Percentiles rank a stretch among this genome's conserved stretches.
These are phyloP conservation scores for Theonella swinhoei DNA, from an alignment of 37 sponge, comb jelly and placozoan species.

Conservation along the genomic window DNA sequence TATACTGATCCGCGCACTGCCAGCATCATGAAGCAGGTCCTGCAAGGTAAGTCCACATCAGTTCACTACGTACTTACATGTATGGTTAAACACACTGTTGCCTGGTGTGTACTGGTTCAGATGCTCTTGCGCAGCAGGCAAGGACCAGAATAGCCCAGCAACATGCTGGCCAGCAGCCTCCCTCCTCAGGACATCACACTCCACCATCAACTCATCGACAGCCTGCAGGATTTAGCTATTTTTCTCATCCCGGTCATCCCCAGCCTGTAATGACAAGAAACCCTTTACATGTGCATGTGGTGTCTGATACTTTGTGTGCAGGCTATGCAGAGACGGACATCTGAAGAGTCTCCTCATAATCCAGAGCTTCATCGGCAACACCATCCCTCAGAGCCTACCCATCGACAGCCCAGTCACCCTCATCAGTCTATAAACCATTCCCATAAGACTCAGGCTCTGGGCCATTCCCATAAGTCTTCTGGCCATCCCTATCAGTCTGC, in stretches of 20 bases:
- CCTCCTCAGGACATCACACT: neutral
- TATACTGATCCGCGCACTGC: conserved; percentile 81
- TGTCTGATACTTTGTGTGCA: neutral
- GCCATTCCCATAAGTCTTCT: neutral
- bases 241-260: neutral
- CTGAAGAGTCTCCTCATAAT: neutral
- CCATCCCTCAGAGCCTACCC: neutral
- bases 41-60: conserved; percentile 59
- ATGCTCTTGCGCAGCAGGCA: conserved; percentile 50
- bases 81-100: neutral
- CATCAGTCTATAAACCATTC: neutral
- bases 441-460: neutral
- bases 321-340: neutral
- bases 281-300: no score
- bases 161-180: neutral
- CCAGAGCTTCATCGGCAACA: no score
- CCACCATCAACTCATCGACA: neutral
- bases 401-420: neutral
- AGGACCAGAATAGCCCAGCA: conserved; percentile 16
- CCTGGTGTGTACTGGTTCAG: neutral
- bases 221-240: neutral
- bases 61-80: neutral
- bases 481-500: neutral
- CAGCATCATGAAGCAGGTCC: conserved; percentile 68
- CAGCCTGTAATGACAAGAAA: no score